These are phyloP conservation scores for Dendrocincla fuliginosa DNA, from an alignment of 2,797 vertebrate genomes.

Conservation along the genomic window DNA sequence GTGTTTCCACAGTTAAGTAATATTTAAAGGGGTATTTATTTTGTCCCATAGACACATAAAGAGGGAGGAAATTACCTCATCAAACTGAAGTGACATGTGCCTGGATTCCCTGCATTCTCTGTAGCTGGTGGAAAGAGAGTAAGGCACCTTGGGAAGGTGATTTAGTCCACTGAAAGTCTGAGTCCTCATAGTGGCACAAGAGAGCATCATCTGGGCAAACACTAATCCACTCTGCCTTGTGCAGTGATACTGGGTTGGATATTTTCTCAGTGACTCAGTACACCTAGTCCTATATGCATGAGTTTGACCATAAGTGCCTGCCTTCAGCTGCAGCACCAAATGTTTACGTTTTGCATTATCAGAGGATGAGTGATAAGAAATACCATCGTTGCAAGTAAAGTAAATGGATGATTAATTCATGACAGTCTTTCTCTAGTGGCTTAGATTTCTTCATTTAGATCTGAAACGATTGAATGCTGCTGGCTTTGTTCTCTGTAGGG, in stretches of 20 bases:
- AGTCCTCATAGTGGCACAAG: neutral
- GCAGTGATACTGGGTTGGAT: neutral
- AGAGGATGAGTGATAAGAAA: neutral
- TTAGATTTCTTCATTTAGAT: neutral
- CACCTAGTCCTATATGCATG: neutral
- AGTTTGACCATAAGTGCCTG: neutral
- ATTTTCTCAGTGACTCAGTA: neutral
- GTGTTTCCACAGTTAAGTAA: neutral
- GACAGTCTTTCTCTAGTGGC: neutral
- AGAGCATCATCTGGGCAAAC: neutral
- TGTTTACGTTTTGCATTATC: neutral
- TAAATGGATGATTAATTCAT: neutral
- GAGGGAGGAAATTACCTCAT: neutral
- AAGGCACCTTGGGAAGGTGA: neutral
- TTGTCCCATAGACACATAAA: neutral
- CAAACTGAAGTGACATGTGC: neutral
- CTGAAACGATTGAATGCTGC: neutral
- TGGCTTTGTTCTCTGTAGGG: conserved; percentile 78
- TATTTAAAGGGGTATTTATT: neutral
- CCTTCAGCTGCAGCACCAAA: neutral
- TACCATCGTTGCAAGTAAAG: neutral
- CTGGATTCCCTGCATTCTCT: neutral
- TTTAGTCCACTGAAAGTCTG: neutral
- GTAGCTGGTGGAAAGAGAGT: neutral
- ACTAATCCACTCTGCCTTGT: neutral